Evolutionary conservation across 2,797 vertebrate species (phyloP).

Genomic region (Spondyliosoma cantharus): DNA sequence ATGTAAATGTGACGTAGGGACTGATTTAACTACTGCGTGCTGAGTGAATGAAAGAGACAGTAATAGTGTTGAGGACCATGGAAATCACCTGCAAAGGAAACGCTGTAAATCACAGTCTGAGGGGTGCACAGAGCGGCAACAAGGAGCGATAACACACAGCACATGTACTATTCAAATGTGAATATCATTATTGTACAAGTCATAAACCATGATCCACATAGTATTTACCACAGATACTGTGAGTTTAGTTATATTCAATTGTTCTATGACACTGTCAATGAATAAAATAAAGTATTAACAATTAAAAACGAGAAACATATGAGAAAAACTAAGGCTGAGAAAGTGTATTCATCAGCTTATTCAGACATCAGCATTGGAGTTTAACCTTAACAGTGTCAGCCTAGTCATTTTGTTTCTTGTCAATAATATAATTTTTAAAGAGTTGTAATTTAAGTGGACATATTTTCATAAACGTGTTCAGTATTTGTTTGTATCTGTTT

Average conservation of each 20-base stretch:
- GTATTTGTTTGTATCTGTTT: not conserved
- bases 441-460: not conserved
- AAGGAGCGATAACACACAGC: slow-evolving; percentile 57
- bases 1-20: slow-evolving; percentile 50
- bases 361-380: not conserved
- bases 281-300: not conserved
- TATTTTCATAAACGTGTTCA: not conserved
- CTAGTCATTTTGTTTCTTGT: not conserved
- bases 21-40: slow-evolving; percentile 61
- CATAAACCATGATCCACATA: slow-evolving; percentile 50
- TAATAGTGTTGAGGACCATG: slow-evolving; percentile 63
- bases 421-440: not conserved
- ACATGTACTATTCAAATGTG: slow-evolving; percentile 56
- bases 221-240: slow-evolving; percentile 34
- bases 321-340: not conserved
- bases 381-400: not conserved
- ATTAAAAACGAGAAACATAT: not conserved
- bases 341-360: not conserved
- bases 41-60: slow-evolving; percentile 55
- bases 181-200: slow-evolving; percentile 59
- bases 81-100: slow-evolving; percentile 75
- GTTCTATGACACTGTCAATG: not conserved
- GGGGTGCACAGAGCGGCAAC: slow-evolving; percentile 49
- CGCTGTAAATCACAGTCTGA: slow-evolving; percentile 69
- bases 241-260: slow-evolving; percentile 1